Base-by-base conservation (phyloP, 2,888 invertebrate genomes). In the Eupithecia tripunctaria region DNA sequence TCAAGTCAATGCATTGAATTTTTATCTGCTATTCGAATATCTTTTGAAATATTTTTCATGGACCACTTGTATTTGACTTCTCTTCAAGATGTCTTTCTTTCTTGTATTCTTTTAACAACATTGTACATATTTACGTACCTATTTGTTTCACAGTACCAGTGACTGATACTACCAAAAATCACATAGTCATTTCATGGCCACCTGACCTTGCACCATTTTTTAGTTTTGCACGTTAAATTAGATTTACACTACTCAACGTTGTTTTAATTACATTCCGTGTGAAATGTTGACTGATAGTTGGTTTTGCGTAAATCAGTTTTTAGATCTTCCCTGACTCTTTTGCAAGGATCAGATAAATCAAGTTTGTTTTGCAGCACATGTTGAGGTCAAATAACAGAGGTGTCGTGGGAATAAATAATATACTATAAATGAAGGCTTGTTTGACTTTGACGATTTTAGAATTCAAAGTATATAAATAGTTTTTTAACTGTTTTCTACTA, bases 171-270 rank as follows among this genome's bases (percentile, higher is more conserved):
- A 73, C 71, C 71, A 85, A 85, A 85, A 86, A 84, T 86, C 76
- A 80, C 86, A 84, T 87, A 83, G 88, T 82, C 76, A 83, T 85
- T 84, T 82, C 82, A 86, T 86, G 82, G 76, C 75, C 81, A 78
- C 70, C 64, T 78, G 79, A 76, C 89, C 89, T 86, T 86, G 89
- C 78, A 84, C 88, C 79, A 84, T 86, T 85, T 51, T 88, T 77
- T 76, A 71, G 74, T 75, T 77, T 77, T 77, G 76, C 74, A 77
- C 66, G 72, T 62, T 72, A 56, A n/a, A 74, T 73, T 68, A 73
- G 73, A 78, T 79, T 79, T 77, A 79, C 65, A 67, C 38, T 47
- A 47, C 47, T 51, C 10, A 10, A 59, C 27, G 62, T 60, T 63
- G 66, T 77, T 80, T 80, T 78, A 77, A 79, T 74, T 80, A 74